Conservation (phyloP, 2,888 invertebrate genomes). For the Sarcophaga caerulescens region DNA sequence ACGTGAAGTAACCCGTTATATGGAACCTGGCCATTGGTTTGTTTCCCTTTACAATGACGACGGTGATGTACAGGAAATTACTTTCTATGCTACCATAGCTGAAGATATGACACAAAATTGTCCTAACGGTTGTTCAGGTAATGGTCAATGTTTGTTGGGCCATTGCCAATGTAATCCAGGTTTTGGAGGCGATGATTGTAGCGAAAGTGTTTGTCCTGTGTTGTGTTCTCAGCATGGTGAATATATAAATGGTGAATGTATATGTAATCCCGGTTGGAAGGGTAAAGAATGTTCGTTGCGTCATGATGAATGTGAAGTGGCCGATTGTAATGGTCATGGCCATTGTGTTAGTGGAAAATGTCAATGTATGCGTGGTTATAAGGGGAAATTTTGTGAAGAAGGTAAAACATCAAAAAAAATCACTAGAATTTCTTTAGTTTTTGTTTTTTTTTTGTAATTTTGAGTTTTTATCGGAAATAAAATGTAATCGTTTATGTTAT, state of each 20-base stretch:
- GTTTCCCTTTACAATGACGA: constrained; percentile 97
- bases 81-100: constrained; percentile 91
- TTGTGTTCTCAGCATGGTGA: constrained; percentile 98
- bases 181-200: constrained; percentile 97
- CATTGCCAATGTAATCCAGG: constrained; percentile 98
- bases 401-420: constrained; percentile 81
- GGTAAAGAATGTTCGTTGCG: constrained; percentile 97
- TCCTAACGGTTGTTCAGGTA: constrained; percentile 97
- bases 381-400: constrained; percentile 96
- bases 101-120: constrained; percentile 97
- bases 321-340: constrained; percentile 97
- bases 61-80: constrained; percentile 93
- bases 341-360: constrained; percentile 98
- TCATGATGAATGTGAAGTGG: constrained; percentile 97
- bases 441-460: neutral
- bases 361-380: constrained; percentile 95
- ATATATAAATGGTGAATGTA: constrained; percentile 97
- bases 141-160: constrained; percentile 97
- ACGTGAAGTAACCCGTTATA: constrained; percentile 95
- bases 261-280: constrained; percentile 99
- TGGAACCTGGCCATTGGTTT: constrained; percentile 98
- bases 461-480: constrained; percentile 7
- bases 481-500: neutral
- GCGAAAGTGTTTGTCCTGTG: constrained; percentile 98
- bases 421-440: neutral